These are phyloP conservation scores for Ctenochaetus hawaiiensis DNA, from an alignment of 2,797 vertebrate species.

Conservation along the genomic window DNA sequence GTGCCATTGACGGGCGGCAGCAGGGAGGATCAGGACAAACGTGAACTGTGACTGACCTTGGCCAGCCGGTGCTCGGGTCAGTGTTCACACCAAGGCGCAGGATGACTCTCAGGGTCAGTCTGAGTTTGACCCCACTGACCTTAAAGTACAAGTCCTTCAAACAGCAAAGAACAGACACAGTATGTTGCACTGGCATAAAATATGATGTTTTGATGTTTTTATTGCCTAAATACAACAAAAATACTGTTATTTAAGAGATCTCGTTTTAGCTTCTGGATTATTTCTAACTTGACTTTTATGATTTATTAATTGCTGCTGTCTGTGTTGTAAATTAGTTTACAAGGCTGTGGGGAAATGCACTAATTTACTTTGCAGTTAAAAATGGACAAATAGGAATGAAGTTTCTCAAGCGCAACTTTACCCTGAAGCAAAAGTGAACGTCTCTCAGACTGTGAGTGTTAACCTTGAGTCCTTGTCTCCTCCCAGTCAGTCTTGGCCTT, in stretches of 20 bases:
- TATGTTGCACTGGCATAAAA: background rate
- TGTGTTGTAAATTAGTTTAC: slow-evolving; percentile 23
- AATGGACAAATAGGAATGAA: slow-evolving; percentile 23
- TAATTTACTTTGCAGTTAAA: slow-evolving; percentile 32
- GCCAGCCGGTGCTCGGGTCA: slow-evolving; percentile 19
- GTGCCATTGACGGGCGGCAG: background rate
- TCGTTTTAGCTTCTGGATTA: background rate
- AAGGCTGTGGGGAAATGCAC: slow-evolving; percentile 18
- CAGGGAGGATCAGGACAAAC: slow-evolving; percentile 27
- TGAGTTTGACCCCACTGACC: slow-evolving; percentile 14
- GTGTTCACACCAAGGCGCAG: slow-evolving; percentile 32
- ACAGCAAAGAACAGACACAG: background rate
- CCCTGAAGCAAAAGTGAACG: slow-evolving; percentile 60
- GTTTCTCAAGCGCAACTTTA: slow-evolving; percentile 56
- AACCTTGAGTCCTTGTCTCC: slow-evolving; percentile 68
- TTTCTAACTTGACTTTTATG: slow-evolving; percentile 14
- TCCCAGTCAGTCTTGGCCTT: slow-evolving; percentile 62
- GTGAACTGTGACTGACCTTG: slow-evolving; percentile 46
- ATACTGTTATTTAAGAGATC: background rate
- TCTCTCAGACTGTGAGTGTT: slow-evolving; percentile 60
- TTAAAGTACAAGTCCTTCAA: background rate
- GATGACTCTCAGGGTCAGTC: slow-evolving; percentile 31
- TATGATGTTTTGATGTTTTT: background rate
- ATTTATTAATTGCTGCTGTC: slow-evolving; percentile 9
- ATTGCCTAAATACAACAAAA: background rate